These are phyloP conservation scores for Podabrus alpinus DNA, from an alignment of 2,888 invertebrate genomes.

Conservation along the genomic window DNA sequence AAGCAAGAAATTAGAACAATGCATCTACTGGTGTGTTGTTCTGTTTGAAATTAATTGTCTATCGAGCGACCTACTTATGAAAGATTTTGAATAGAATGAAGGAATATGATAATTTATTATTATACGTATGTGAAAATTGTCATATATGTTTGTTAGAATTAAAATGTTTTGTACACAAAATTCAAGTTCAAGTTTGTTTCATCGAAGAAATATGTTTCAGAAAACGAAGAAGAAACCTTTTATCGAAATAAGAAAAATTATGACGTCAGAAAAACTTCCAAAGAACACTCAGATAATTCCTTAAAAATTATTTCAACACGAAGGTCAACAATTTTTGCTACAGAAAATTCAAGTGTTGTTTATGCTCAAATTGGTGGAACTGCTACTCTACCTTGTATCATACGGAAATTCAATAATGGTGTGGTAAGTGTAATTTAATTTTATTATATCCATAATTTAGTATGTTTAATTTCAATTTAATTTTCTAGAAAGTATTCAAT, in stretches of 20 bases:
- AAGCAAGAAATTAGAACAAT: constrained; percentile 18
- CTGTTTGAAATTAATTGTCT: constrained; percentile 22
- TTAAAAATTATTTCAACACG: constrained; percentile 10
- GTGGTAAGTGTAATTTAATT: constrained; percentile 47
- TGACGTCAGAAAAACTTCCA: constrained; percentile 20
- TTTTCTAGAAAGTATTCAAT: background rate
- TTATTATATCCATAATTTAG: background rate
- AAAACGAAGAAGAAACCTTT: constrained; percentile 3
- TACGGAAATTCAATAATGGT: constrained; percentile 52
- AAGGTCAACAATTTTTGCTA: constrained; percentile 45
- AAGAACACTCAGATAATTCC: constrained; percentile 25
- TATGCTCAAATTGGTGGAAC: constrained; percentile 55
- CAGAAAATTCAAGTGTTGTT: constrained; percentile 53
- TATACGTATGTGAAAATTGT: background rate
- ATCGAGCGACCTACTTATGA: constrained; percentile 22
- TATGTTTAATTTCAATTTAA: background rate
- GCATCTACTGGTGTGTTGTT: constrained; percentile 16
- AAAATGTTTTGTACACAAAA: background rate
- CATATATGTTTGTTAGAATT: background rate
- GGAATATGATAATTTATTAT: constrained; percentile 1
- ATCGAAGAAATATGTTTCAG: constrained; percentile 9
- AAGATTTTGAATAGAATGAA: constrained; percentile 10
- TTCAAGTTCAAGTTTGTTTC: background rate
- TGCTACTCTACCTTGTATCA: constrained; percentile 53
- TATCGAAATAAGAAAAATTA: constrained; percentile 27